Percentiles rank a stretch among this genome's conserved stretches.
These are phyloP conservation scores for Quadroppia sp. DNA, from an alignment of 2,888 invertebrate genomes.

Conservation along the genomic window DNA sequence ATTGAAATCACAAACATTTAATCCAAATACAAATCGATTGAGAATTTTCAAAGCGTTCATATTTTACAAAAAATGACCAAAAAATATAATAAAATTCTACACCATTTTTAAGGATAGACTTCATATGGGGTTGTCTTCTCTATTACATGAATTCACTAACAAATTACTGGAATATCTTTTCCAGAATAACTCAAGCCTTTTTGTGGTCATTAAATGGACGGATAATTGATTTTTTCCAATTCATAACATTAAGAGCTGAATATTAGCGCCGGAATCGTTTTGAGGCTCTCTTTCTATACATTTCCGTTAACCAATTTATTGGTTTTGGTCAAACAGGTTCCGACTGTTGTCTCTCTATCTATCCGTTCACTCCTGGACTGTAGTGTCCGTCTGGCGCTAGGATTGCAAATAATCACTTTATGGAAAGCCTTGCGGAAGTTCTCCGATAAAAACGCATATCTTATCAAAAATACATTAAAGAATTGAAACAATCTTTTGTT, in stretches of 20 bases:
- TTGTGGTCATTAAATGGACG: background rate
- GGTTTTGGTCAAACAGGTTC: background rate
- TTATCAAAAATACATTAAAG: conserved; percentile 16
- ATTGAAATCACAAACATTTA: too few species aligned
- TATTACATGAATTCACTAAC: too few species aligned
- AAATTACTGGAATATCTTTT: too few species aligned
- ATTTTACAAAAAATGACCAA: too few species aligned
- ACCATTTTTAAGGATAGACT: too few species aligned
- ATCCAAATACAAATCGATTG: too few species aligned
- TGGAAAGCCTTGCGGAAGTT: conserved; percentile 86
- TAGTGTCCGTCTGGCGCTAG: background rate
- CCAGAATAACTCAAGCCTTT: too few species aligned
- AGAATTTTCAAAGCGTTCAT: too few species aligned
- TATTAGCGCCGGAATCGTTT: background rate
- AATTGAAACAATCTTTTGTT: conserved; percentile 5
- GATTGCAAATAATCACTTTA: conserved; percentile 50
- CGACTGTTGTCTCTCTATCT: conserved; percentile 10
- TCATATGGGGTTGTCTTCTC: too few species aligned
- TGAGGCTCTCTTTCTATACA: background rate
- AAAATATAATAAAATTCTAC: too few species aligned
- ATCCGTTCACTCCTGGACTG: background rate
- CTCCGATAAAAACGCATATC: conserved; percentile 81
- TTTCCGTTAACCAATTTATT: conserved; percentile 28
- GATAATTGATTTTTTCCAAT: background rate
- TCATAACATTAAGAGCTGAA: background rate